Percentiles rank a stretch among this genome's conserved stretches.
These are phyloP conservation scores for Cyclina sinensis DNA, from an alignment of 1,140 invertebrate species.

Conservation along the genomic window DNA sequence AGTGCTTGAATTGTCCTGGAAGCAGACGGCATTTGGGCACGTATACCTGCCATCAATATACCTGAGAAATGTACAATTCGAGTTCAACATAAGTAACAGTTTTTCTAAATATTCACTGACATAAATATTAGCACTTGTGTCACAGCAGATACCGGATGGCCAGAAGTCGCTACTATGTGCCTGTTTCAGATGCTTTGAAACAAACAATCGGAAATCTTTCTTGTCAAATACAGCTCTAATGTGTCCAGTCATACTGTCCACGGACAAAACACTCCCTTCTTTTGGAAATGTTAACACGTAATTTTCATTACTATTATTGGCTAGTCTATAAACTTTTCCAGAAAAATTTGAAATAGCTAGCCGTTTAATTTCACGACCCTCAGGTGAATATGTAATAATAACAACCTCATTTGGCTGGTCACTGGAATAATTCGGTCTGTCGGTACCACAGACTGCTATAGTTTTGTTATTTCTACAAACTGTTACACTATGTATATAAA, in stretches of 20 bases:
- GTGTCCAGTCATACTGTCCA: constrained; percentile 9
- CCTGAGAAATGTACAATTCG: constrained; percentile 1
- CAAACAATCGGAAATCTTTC: constrained; percentile 6
- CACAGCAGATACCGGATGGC: constrained; percentile 53
- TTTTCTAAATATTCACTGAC: constrained; percentile 55
- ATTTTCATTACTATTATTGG: constrained; percentile 36
- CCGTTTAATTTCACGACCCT: constrained; percentile 26
- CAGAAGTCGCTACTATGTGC: constrained; percentile 16
- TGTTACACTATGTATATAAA: constrained; percentile 47
- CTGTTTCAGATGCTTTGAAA: neutral
- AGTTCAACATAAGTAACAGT: constrained; percentile 31
- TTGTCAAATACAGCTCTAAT: constrained; percentile 7
- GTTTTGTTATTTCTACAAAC: constrained; percentile 5
- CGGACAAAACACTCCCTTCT: constrained; percentile 26
- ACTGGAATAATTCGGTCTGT: constrained; percentile 50
- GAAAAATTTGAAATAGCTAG: constrained; percentile 32
- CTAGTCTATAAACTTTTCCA: constrained; percentile 59
- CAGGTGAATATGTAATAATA: constrained; percentile 21
- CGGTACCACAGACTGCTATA: constrained; percentile 44
- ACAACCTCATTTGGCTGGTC: constrained; percentile 27
- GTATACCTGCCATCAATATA: neutral
- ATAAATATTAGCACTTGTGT: constrained; percentile 42
- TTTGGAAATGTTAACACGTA: constrained; percentile 55
- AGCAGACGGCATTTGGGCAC: constrained; percentile 48
- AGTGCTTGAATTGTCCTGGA: neutral